Percentiles rank a stretch among this genome's conserved stretches.
Evolutionary conservation across 1,140 invertebrate genomes (phyloP).

Genomic region (Penaeus japonicus): DNA sequence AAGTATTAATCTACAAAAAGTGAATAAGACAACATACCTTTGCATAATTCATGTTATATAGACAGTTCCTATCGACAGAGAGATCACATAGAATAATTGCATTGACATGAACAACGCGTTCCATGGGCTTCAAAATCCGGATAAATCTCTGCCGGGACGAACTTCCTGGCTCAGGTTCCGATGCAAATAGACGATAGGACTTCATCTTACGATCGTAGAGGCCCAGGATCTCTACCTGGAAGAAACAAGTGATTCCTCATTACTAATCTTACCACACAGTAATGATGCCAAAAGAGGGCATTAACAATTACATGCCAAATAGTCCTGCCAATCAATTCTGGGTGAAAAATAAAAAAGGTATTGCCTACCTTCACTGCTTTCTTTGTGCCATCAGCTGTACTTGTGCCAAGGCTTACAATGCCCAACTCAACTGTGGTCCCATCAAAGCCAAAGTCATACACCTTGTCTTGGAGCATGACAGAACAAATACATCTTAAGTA

Average conservation of each 20-base stretch:
- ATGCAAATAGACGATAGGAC: slow-evolving; percentile 77
- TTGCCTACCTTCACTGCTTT: slow-evolving; percentile 68
- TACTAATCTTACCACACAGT: too few relatives aligned
- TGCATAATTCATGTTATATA: slow-evolving; percentile 51
- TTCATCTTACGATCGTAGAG: slow-evolving; percentile 81
- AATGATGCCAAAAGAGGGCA: too few relatives aligned
- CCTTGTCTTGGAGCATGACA: slow-evolving; percentile 58
- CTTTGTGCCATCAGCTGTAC: slow-evolving; percentile 81
- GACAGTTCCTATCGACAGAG: slow-evolving; percentile 76
- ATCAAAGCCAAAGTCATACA: slow-evolving; percentile 61
- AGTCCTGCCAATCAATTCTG: too few relatives aligned
- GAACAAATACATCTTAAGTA: slow-evolving; percentile 56
- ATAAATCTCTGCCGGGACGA: slow-evolving; percentile 60
- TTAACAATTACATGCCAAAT: too few relatives aligned
- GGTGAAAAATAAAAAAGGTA: background rate
- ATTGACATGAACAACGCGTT: slow-evolving; percentile 77
- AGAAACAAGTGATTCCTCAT: slow-evolving; percentile 60
- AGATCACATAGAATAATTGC: slow-evolving; percentile 82
- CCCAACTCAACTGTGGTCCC: slow-evolving; percentile 72
- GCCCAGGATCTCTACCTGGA: slow-evolving; percentile 88
- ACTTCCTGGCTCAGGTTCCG: slow-evolving; percentile 73
- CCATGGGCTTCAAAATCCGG: slow-evolving; percentile 77
- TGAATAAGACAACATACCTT: slow-evolving; percentile 21
- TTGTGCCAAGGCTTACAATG: slow-evolving; percentile 88
- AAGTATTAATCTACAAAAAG: background rate